Evolutionary conservation across 2,113 vertebrate species (phyloP).

Genomic region (Nothobranchius kuhntae): DNA sequence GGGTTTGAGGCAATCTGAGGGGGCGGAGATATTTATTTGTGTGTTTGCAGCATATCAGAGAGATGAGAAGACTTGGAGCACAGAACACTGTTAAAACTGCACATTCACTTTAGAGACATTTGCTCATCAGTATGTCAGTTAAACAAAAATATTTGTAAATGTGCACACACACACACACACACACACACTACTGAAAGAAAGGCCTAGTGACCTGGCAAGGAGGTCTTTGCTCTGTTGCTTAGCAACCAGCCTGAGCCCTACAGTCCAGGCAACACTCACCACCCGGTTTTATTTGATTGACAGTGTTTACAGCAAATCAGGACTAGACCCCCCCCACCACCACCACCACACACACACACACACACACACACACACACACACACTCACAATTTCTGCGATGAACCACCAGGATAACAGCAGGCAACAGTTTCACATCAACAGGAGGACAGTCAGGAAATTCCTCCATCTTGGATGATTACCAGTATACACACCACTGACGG

Average conservation of each 20-base stretch:
- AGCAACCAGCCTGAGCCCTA: conserved; percentile 77
- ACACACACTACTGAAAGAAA: conserved; percentile 47
- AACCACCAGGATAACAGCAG: conserved; percentile 41
- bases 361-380: too few relatives aligned
- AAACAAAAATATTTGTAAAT: conserved; percentile 17
- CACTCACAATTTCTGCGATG: conserved; percentile 9
- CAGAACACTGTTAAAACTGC: conserved; percentile 23
- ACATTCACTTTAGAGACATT: conserved; percentile 30
- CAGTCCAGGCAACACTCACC: conserved; percentile 43
- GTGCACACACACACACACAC: conserved; percentile 5
- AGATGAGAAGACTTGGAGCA: conserved; percentile 41
- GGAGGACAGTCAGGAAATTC: conserved; percentile 44
- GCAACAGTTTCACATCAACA: conserved; percentile 37
- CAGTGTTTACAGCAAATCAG: conserved; percentile 44
- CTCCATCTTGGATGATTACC: conserved; percentile 53
- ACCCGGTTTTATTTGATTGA: conserved; percentile 45
- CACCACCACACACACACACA: conserved; percentile 5
- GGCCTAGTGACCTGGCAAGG: conserved; percentile 71
- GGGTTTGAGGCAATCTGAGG: conserved; percentile 67
- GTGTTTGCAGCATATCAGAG: conserved; percentile 53
- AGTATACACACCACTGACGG: conserved; percentile 32
- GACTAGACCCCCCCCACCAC: background rate
- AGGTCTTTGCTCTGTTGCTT: conserved; percentile 78
- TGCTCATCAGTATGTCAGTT: conserved; percentile 59
- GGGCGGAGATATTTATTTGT: conserved; percentile 60